Percentiles rank a stretch among this genome's conserved stretches.
Conservation (phyloP, 1,140 invertebrate species). For the Zaprionus vittiger region DNA sequence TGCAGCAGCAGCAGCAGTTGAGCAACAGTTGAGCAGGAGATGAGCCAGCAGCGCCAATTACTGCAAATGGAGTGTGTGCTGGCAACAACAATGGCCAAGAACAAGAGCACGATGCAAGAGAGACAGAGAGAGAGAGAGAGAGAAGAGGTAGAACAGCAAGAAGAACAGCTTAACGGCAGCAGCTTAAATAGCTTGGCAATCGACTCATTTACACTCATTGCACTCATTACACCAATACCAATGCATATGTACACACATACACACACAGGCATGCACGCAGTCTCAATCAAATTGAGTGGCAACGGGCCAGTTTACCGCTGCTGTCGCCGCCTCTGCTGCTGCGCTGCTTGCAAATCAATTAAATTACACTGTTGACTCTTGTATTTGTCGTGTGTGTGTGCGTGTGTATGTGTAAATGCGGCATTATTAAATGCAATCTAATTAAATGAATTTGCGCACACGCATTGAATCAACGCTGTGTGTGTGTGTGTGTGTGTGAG, state of each 20-base stretch:
- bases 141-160: neutral
- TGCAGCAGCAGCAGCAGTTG: conserved; percentile 32
- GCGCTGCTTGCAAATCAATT: conserved; percentile 73
- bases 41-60: conserved; percentile 67
- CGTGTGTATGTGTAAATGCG: conserved; percentile 45
- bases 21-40: conserved; percentile 3
- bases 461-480: conserved; percentile 20
- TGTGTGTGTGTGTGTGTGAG: conserved; percentile 19
- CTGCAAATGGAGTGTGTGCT: conserved; percentile 68
- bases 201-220: conserved; percentile 27
- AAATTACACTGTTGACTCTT: conserved; percentile 76
- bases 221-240: conserved; percentile 4
- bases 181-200: conserved; percentile 26
- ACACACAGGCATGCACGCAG: conserved; percentile 14
- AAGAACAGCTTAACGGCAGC: conserved; percentile 7
- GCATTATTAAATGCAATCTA: conserved; percentile 80
- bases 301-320: conserved; percentile 45
- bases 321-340: conserved; percentile 32
- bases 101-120: conserved; percentile 17
- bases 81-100: conserved; percentile 65
- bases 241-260: too few species aligned
- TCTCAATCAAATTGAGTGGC: conserved; percentile 69
- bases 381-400: conserved; percentile 13
- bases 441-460: conserved; percentile 78
- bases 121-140: neutral